phyloP scores from a whole-genome alignment of 2,888 invertebrate species.

The Rotaria macrura region DNA sequence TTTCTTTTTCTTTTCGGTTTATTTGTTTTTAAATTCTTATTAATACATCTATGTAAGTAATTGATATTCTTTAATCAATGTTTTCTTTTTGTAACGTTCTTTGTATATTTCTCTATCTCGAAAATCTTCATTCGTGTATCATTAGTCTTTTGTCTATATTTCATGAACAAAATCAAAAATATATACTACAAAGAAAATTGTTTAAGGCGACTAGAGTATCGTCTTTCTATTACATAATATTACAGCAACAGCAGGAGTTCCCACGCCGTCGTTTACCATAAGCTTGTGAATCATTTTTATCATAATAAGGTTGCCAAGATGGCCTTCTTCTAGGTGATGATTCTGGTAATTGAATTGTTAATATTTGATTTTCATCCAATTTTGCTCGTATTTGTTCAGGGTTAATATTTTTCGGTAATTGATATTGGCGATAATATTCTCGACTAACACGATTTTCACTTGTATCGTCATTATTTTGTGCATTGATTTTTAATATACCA shows the following conservation, averaged over 20 bases:
- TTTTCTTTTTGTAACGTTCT: too few relatives aligned
- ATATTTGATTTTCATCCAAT: not conserved
- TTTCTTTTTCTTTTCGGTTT: too few relatives aligned
- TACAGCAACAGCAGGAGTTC: not conserved
- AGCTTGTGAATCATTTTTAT: not conserved
- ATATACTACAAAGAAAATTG: not conserved
- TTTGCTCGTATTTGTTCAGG: not conserved
- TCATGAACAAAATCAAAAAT: not conserved
- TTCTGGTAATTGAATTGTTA: not conserved
- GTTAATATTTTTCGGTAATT: not conserved
- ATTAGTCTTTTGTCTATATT: not conserved
- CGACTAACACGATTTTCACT: not conserved
- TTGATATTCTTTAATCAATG: too few relatives aligned
- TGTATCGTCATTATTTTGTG: not conserved
- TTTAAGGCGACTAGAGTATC: not conserved
- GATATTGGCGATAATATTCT: slow-evolving; percentile 13
- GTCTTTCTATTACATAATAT: not conserved
- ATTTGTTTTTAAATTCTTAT: too few relatives aligned
- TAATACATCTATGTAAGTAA: too few relatives aligned
- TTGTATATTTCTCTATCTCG: too few relatives aligned
- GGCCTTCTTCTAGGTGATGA: not conserved
- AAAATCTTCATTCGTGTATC: too few relatives aligned
- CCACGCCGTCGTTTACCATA: too few relatives aligned
- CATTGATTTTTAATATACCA: not conserved
- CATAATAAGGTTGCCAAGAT: not conserved